Base-by-base conservation (phyloP, 2,797 vertebrate genomes). In the Leptatherina wallacei region DNA sequence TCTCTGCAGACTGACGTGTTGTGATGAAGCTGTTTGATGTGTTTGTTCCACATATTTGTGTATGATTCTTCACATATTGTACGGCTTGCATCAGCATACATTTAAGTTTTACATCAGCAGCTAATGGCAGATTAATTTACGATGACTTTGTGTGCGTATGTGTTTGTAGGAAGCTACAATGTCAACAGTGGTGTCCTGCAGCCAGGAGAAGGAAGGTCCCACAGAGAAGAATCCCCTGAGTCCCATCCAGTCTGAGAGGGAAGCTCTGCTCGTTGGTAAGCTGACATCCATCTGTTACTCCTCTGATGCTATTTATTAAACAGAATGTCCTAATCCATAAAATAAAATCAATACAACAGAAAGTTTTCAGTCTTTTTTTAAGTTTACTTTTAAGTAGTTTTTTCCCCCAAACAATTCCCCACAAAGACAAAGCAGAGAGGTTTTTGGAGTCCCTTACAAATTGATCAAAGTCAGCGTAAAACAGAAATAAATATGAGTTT, bases 261-360 rank as follows among this genome's bases (percentile, higher is more conserved):
- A 98, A 81, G 96, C 96, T 24, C 91, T 98, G 51, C 91, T 98
- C 16, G 96, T 98, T 18, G 97, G 97, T 98, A 93, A 86, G 96
- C 68, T 64, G 6, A 66, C 59, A 49, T 3, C 1, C 3, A 1
- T 32, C 20, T 24, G n/a, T 10, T 10, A 4, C 27, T 20, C 13
- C 6, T 7, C 22, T 30, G 6, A 24, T 35, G 44, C 32, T 20
- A 22, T 27, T 52, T 22, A 4, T 27, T 14, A 27, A 68, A 18
- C 22, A 33, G 11, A 49, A 49, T 10, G 10, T 49, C n/a, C 47
- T 22, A 22, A 11, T 55, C 12, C 6, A 55, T 55, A 49, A 49
- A 22, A 29, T 13, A 29, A 54, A 29, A 29, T 29, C 52, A 29
- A 4, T 49, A 22, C 22, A 10, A 49, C 20, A 49, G 20, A 20